Conservation (phyloP, 2,888 invertebrate genomes). For the Pardosa pseudoannulata region DNA sequence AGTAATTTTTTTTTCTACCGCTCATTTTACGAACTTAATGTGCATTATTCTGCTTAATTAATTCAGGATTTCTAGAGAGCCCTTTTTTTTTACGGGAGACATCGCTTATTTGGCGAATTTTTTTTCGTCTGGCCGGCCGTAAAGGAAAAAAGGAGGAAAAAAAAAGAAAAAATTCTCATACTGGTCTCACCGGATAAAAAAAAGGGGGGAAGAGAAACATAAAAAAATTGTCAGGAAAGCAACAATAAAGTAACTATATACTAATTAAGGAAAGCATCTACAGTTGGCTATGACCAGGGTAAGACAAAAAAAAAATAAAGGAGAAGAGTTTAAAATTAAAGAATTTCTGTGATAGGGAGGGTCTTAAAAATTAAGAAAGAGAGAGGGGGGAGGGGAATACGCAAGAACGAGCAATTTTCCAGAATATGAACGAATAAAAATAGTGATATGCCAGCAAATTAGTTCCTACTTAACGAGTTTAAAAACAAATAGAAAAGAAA, state of each 20-base stretch:
- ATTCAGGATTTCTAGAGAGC: conserved; percentile 65
- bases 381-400: neutral
- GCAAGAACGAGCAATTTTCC: conserved; percentile 62
- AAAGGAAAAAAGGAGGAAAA: too few relatives aligned
- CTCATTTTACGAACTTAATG: conserved; percentile 70
- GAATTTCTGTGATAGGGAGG: conserved; percentile 24
- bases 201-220: neutral
- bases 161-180: conserved; percentile 32
- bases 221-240: conserved; percentile 51
- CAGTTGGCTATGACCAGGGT: conserved; percentile 22
- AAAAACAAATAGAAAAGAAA: conserved; percentile 61
- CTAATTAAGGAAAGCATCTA: conserved; percentile 68
- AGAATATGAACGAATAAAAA: conserved; percentile 64
- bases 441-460: conserved; percentile 65
- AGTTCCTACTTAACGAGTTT: conserved; percentile 60
- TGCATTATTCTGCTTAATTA: conserved; percentile 71
- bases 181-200: conserved; percentile 13
- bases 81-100: conserved; percentile 37
- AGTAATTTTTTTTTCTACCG: conserved; percentile 8
- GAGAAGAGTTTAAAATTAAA: conserved; percentile 25
- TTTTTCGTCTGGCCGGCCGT: conserved; percentile 18
- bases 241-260: conserved; percentile 68
- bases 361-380: conserved; percentile 6
- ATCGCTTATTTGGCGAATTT: conserved; percentile 70
- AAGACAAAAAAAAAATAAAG: too few relatives aligned